phyloP scores from a whole-genome alignment of 2,888 invertebrate genomes.

The Flabesymbios commensalis region DNA sequence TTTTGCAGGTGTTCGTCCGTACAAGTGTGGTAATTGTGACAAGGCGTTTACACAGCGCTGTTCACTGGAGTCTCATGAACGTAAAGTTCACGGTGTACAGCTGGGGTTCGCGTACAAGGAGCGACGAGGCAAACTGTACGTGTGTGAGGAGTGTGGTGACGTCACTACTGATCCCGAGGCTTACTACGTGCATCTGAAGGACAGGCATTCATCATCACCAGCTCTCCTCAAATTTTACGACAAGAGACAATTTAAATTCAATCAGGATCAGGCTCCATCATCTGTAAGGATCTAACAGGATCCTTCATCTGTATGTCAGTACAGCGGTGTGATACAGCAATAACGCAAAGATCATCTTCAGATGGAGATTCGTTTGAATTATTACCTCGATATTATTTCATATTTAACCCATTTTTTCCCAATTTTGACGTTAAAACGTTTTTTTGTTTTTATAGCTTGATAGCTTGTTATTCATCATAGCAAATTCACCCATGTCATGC shows the following conservation, averaged over 20 bases:
- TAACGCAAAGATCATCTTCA: too few species aligned
- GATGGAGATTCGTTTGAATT: too few species aligned
- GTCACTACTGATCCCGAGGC: slow-evolving; percentile 95
- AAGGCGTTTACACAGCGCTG: slow-evolving; percentile 99
- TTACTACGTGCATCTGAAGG: slow-evolving; percentile 93
- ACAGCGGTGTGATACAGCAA: too few species aligned
- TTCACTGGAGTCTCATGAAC: slow-evolving; percentile 95
- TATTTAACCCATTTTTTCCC: too few species aligned
- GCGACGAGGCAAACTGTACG: slow-evolving; percentile 81
- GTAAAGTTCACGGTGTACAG: slow-evolving; percentile 96
- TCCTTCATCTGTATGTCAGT: too few species aligned
- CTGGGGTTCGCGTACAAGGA: slow-evolving; percentile 98
- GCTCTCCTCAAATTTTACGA: slow-evolving; percentile 95
- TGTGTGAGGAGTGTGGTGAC: slow-evolving; percentile 99
- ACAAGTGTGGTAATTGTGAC: slow-evolving; percentile 97
- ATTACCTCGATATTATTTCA: too few species aligned
- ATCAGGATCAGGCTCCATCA: slow-evolving; percentile 4
- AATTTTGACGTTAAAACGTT: too few species aligned
- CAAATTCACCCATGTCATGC: too few species aligned
- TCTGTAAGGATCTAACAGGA: too few species aligned
- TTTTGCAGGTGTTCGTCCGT: slow-evolving; percentile 85
- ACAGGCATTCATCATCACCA: slow-evolving; percentile 69
- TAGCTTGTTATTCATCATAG: too few species aligned
- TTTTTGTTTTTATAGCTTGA: too few species aligned
- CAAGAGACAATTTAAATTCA: slow-evolving; percentile 82